These are phyloP conservation scores for Euclidia mi DNA, from an alignment of 2,888 invertebrate species.

Conservation along the genomic window DNA sequence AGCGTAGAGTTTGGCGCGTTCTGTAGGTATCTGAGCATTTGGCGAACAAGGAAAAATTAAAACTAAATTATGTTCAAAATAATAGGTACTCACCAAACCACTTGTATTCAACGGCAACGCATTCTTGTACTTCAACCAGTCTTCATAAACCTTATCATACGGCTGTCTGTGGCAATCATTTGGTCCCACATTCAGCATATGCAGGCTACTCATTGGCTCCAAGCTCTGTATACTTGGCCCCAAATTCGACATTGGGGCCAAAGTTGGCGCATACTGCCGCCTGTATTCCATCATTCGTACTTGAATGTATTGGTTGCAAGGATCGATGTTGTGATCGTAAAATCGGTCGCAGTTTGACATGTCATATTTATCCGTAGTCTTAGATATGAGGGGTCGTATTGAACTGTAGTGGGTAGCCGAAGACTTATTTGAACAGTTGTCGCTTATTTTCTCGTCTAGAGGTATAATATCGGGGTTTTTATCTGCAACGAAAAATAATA, in stretches of 20 bases:
- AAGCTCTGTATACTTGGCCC: conserved; percentile 73
- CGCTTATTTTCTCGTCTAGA: conserved; percentile 84
- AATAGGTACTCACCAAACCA: conserved; percentile 76
- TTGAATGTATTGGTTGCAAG: conserved; percentile 83
- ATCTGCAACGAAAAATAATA: conserved; percentile 68
- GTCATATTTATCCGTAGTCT: conserved; percentile 81
- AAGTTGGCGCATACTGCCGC: conserved; percentile 66
- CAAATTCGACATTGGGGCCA: conserved; percentile 71
- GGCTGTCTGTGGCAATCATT: conserved; percentile 78
- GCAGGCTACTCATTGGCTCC: conserved; percentile 62
- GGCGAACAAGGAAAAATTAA: too few relatives aligned
- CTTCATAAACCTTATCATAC: conserved; percentile 85
- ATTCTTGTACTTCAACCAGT: conserved; percentile 64
- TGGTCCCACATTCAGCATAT: conserved; percentile 59
- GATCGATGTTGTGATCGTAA: conserved; percentile 79
- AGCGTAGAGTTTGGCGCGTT: too few relatives aligned
- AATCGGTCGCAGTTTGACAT: conserved; percentile 41
- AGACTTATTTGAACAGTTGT: conserved; percentile 84
- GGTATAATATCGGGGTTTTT: conserved; percentile 89
- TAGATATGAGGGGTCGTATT: conserved; percentile 80
- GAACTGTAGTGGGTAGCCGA: conserved; percentile 85
- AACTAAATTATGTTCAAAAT: too few relatives aligned
- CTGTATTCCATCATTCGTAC: conserved; percentile 80
- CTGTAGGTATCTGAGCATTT: too few relatives aligned
- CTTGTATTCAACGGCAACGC: conserved; percentile 84